Conservation (phyloP, 2,888 invertebrate genomes). For the Drosophila niveifrons region DNA sequence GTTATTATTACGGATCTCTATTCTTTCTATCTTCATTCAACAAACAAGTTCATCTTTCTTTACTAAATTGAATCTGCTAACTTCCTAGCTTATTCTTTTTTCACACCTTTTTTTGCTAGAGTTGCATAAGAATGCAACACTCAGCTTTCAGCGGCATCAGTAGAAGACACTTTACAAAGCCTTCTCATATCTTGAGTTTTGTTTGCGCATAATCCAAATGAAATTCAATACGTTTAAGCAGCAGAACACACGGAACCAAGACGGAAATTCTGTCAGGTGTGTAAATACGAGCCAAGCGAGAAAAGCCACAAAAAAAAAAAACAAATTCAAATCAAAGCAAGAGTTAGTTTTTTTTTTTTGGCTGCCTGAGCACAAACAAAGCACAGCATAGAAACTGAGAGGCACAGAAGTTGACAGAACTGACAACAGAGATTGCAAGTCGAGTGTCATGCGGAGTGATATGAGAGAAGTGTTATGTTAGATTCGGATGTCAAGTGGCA, state of each 20-base stretch:
- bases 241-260: slow-evolving; percentile 46
- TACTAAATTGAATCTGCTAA: neutral
- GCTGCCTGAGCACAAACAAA: slow-evolving; percentile 53
- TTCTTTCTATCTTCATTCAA: neutral
- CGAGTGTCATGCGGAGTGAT: slow-evolving; percentile 30
- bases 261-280: slow-evolving; percentile 45
- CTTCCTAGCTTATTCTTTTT: slow-evolving; percentile 8
- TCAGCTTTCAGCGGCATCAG: slow-evolving; percentile 22
- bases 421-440: slow-evolving; percentile 20
- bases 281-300: slow-evolving; percentile 17
- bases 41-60: neutral
- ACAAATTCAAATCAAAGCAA: slow-evolving; percentile 32
- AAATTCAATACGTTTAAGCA: slow-evolving; percentile 24
- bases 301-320: slow-evolving; percentile 14
- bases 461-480: slow-evolving; percentile 38
- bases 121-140: slow-evolving; percentile 23
- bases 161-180: neutral
- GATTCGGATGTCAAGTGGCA: slow-evolving; percentile 38
- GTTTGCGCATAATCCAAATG: slow-evolving; percentile 20
- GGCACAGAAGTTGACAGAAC: slow-evolving; percentile 19
- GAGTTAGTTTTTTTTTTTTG: slow-evolving; percentile 41
- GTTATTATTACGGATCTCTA: too few species aligned
- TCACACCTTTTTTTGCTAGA: slow-evolving; percentile 14
- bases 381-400: slow-evolving; percentile 22
- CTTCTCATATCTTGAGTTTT: slow-evolving; percentile 9